Evolutionary conservation across 2,113 vertebrate genomes (phyloP), one percentile per base, ranked within the genome.

Genomic region (Zosterops borbonicus): DNA sequence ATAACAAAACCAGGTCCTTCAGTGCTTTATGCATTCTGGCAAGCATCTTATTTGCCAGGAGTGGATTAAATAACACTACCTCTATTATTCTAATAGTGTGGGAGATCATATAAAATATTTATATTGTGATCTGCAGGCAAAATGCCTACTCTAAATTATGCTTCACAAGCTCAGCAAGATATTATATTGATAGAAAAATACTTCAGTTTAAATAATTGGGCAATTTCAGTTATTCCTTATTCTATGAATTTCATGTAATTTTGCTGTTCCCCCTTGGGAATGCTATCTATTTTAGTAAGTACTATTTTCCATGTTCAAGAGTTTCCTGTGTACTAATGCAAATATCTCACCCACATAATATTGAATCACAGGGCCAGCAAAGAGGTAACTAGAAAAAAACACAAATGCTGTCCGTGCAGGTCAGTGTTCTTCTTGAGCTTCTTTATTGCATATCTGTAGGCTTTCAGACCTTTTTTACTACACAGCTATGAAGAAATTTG

Each of bases 31-130:
- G 69, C 35, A 90, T 97, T 91, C 92, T 90, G 64, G 83, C 44
- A 90, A 79, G n/a, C 93, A 90, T 89, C 83, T 96, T 56, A n/a
- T 94, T 94, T 89, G 68, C 94, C 76, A 93, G 68, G 8, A 93
- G 85, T 94, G 83, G 85, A 95, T 96, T 96, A 96, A 96, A 95
- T 92, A 97, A 94, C 64, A 56, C 56, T 92, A 70, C 76, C 24
- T 95, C 93, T 97, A 92, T 96, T 94, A 94, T 80, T 92, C 90
- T 95, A 95, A 90, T 92, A 70, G 44, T 63, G 58, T 60, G 16
- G 56, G 31, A 84, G 79, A 94, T 81, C 60, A 78, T 95, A 94
- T 96, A 89, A 97, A 97, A 96, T 96, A 96, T 97, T 96, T 96
- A 96, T 93, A 89, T 52, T 0, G 5, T 89, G 92, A 96, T 95